Base-by-base conservation (phyloP, 2,888 invertebrate genomes). In the Zygaena filipendulae region DNA sequence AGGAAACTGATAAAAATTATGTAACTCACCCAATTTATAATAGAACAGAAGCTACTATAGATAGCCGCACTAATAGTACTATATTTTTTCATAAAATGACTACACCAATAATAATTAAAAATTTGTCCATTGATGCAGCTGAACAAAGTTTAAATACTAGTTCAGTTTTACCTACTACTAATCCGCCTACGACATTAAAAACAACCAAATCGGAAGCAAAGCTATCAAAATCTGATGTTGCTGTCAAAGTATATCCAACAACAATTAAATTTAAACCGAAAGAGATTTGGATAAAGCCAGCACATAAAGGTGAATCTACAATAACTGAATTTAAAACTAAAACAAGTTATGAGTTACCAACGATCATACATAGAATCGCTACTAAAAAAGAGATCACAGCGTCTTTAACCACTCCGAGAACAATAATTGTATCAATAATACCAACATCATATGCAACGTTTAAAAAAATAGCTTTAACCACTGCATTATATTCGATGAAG, bases 241-340 rank as follows among this genome's bases (percentile, higher is more conserved):
- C 62, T 9, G 36, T 49, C 5, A 67, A 50, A 55, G 42, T 43
- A n/a, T 40, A 42, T 23, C 49, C 59, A 9, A 62, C 66, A n/a
- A 72, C 72, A 11, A 34, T 49, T 0, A 79, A 77, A 47, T 62
- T 64, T 13, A 71, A 72, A 38, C 68, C 70, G n/a, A 79, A 79
- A 47, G 79, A 79, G 46, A 79, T 79, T 48, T 79, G 79, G 79
- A 79, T 79, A 44, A 57, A 54, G 41, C 79, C 79, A 22, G 66
- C 75, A 1, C 72, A 74, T 56, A 79, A 79, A 74, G 77, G 79
- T 72, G 77, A 79, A 63, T 52, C 50, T 32, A 34, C 53, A 30
- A 40, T 46, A 23, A 35, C 52, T 36, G 69, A 74, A 42, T 53
- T 52, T 27, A 77, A 74, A 47, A 34, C 47, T 20, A 62, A 59